Conservation (phyloP, 1,140 invertebrate species). For the Tetramorium simillimum region DNA sequence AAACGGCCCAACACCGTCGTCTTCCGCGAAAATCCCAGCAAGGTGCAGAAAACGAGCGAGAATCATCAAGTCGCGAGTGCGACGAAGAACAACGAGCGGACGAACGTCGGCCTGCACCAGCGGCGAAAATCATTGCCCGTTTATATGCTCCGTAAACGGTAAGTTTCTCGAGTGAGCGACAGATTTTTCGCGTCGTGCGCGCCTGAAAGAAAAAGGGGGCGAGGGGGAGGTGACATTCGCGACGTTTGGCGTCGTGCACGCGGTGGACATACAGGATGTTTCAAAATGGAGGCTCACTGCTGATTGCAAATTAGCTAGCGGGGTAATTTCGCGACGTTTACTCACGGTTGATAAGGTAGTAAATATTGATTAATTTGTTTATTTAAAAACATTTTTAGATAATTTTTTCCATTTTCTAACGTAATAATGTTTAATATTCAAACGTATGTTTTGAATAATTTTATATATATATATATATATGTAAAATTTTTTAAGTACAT, state of each 20-base stretch:
- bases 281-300: slow-evolving; percentile 1
- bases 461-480: not conserved
- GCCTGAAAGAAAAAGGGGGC: too few species aligned
- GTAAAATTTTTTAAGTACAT: too few species aligned
- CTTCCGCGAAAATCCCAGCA: slow-evolving; percentile 70
- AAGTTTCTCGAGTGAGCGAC: slow-evolving; percentile 25
- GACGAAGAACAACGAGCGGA: slow-evolving; percentile 68
- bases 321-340: not conserved
- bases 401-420: not conserved
- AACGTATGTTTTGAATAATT: not conserved
- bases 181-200: not conserved
- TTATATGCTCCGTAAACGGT: slow-evolving; percentile 84
- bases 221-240: not conserved
- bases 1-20: slow-evolving; percentile 77
- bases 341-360: not conserved
- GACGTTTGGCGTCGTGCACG: not conserved
- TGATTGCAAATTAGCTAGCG: not conserved
- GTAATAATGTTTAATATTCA: not conserved
- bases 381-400: not conserved
- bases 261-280: not conserved
- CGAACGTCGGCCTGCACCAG: slow-evolving; percentile 82
- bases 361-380: not conserved
- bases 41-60: slow-evolving; percentile 70
- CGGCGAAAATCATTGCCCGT: slow-evolving; percentile 85
- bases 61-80: slow-evolving; percentile 12